phyloP scores from a whole-genome alignment of 2,113 vertebrate genomes.

The Chloropsis hardwickii region DNA sequence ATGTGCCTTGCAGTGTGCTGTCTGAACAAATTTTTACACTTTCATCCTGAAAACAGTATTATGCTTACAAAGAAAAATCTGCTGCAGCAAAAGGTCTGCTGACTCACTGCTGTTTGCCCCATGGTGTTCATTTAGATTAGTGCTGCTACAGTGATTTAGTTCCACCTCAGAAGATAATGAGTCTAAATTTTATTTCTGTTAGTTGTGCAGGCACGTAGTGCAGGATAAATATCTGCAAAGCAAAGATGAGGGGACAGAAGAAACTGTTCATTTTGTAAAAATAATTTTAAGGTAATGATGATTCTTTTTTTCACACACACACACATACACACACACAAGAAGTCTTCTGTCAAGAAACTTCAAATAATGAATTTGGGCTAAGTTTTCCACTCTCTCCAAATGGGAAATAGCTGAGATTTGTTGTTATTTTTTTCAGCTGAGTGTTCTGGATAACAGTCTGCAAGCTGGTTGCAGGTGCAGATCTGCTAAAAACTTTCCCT shows the following conservation, averaged over 20 bases:
- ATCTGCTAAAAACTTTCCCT: not conserved
- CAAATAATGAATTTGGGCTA: not conserved
- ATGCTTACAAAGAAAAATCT: not conserved
- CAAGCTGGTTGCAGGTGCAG: not conserved
- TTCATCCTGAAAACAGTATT: not conserved
- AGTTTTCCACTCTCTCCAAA: not conserved
- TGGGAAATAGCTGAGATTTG: not conserved
- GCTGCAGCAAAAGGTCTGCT: constrained; percentile 1
- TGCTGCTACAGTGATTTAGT: constrained; percentile 66
- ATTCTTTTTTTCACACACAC: not conserved
- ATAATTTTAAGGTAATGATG: not conserved
- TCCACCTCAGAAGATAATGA: constrained; percentile 66
- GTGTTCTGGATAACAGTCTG: not conserved
- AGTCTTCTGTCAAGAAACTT: not conserved
- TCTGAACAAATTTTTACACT: not conserved
- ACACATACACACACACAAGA: rapidly evolving
- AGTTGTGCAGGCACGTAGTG: constrained; percentile 55
- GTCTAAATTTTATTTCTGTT: constrained; percentile 62
- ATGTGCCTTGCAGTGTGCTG: not conserved
- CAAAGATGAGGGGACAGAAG: constrained; percentile 63
- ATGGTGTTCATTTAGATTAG: constrained; percentile 57
- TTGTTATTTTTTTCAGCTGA: not conserved
- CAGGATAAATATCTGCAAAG: constrained; percentile 75
- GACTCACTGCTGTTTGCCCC: constrained; percentile 26
- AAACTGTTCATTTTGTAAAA: constrained; percentile 60